Percentiles rank a stretch among this genome's conserved stretches.
phyloP scores from a whole-genome alignment of 64 coral and sea anemone species.

The Exaiptasia diaphana region DNA sequence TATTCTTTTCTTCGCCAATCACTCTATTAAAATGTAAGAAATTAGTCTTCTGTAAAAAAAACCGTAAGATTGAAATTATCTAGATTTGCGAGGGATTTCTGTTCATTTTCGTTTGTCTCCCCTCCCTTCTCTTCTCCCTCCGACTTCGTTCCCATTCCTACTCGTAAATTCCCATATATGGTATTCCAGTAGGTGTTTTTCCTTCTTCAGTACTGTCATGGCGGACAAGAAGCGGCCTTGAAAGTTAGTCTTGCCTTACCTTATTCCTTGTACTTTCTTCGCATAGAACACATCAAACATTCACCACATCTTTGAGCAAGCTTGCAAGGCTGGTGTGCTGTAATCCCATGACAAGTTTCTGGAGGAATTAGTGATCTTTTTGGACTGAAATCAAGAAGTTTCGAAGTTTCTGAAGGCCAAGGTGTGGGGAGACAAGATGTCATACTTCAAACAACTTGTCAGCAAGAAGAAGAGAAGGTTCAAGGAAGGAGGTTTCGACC shows the following conservation, averaged over 20 bases:
- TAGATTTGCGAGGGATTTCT: too few relatives aligned
- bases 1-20: too few relatives aligned
- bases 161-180: background rate
- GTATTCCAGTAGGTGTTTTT: background rate
- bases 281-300: too few relatives aligned
- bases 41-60: too few relatives aligned
- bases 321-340: too few relatives aligned
- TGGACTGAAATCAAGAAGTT: background rate
- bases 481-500: slow-evolving; percentile 80
- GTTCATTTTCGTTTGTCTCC: too few relatives aligned
- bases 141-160: background rate
- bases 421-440: slow-evolving; percentile 33
- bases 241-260: background rate
- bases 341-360: too few relatives aligned
- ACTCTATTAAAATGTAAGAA: too few relatives aligned
- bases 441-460: slow-evolving; percentile 90
- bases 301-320: too few relatives aligned
- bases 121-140: background rate
- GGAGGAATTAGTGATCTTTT: too few relatives aligned
- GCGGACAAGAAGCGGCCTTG: background rate
- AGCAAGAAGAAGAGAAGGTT: slow-evolving; percentile 95
- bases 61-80: too few relatives aligned
- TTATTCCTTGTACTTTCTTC: background rate
- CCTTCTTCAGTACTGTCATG: background rate
- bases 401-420: slow-evolving; percentile 2